Base-by-base conservation (phyloP, 2,797 vertebrate species). In the Coilia nasus region DNA sequence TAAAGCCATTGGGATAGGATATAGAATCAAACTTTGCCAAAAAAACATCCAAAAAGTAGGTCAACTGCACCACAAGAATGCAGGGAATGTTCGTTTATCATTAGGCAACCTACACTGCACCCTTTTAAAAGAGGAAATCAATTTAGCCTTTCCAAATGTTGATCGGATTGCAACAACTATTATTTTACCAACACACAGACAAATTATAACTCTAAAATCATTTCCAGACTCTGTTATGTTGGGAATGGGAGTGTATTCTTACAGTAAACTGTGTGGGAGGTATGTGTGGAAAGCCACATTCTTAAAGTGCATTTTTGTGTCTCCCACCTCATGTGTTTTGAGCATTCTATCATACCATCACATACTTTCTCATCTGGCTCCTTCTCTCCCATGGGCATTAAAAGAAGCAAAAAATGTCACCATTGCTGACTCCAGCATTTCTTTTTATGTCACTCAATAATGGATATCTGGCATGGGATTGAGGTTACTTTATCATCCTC, bases 361-460 rank as follows among this genome's bases (percentile, higher is more conserved):
- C 11, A 59, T 15, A 15, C 28, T 15, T 5, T 15, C 14, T 78
- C 19, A 78, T 44, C 35, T 44, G 15, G 0, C 17, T 59, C 57
- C 57, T 21, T 59, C 17, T 21, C 35, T 78, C 17, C 35, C 71
- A 78, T 78, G 15, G 71, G 71, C 19, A 44, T 21, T 78, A 83
- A 75, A 81, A 81, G 67, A 85, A 62, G 67, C 60, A 28, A 28
- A 56, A 84, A 28, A 84, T 83, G 82, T 86, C 87, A 80, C 83
- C 82, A 59, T 83, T 71, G 57, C 81, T 25, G 64, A 57, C 3
- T 83, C 85, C 80, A 85, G 80, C 85, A 86, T 84, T 80, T 80
- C 23, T 59, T 60, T 67, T 80, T 67, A 0, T 78, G 35, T 56
- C 62, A 59, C 47, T 81, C 75, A 82, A 84, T 84, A 84, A 88